Conservation (phyloP, 2,888 invertebrate genomes). For the Balanococcus diminutus region DNA sequence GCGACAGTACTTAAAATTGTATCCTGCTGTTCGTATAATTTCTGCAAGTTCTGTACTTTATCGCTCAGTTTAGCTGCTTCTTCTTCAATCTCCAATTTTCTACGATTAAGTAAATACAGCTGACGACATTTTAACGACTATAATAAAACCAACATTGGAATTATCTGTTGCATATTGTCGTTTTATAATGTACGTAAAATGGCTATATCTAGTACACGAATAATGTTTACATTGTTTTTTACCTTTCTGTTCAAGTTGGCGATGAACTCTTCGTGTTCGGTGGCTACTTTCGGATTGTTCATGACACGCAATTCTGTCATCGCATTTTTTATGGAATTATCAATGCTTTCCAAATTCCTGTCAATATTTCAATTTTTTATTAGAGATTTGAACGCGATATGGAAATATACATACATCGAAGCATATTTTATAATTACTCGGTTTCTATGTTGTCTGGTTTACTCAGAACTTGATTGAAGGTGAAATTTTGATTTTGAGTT, state of each 20-base stretch:
- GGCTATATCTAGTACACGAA: background rate
- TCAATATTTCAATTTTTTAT: slow-evolving; percentile 43
- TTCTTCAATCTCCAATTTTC: slow-evolving; percentile 60
- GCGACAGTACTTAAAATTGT: slow-evolving; percentile 60
- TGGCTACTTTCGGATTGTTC: slow-evolving; percentile 61
- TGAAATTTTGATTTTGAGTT: slow-evolving; percentile 47
- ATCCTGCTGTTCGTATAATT: slow-evolving; percentile 61
- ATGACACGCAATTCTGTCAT: slow-evolving; percentile 58
- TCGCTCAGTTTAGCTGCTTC: slow-evolving; percentile 59
- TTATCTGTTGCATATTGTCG: background rate
- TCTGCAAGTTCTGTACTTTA: slow-evolving; percentile 60
- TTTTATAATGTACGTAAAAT: too few relatives aligned
- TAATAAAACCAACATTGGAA: slow-evolving; percentile 29
- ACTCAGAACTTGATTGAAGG: slow-evolving; percentile 44
- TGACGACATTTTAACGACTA: slow-evolving; percentile 60
- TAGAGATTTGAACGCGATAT: slow-evolving; percentile 10
- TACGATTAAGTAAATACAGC: slow-evolving; percentile 58
- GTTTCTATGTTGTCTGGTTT: slow-evolving; percentile 44
- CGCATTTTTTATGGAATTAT: slow-evolving; percentile 58
- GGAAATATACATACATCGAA: background rate
- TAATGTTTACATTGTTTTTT: slow-evolving; percentile 53
- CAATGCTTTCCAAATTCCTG: slow-evolving; percentile 58
- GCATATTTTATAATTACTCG: slow-evolving; percentile 38
- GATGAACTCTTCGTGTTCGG: slow-evolving; percentile 67
- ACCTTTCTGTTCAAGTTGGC: slow-evolving; percentile 68